phyloP scores from a whole-genome alignment of 2,113 vertebrate species.

The Gallinago undulata region DNA sequence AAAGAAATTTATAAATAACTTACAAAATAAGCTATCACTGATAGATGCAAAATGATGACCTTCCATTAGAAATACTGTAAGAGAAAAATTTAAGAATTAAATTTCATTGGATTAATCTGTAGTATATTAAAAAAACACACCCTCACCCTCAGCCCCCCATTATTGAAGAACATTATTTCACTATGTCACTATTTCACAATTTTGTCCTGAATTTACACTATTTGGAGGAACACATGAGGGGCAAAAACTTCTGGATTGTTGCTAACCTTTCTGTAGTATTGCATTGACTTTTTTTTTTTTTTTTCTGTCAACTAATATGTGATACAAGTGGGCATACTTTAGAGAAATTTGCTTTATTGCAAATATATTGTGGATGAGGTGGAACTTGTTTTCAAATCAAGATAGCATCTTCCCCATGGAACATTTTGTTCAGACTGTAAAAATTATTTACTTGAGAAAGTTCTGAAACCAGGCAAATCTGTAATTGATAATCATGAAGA shows the following conservation, averaged over 20 bases:
- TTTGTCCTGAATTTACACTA: background rate
- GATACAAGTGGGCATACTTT: background rate
- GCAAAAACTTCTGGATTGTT: background rate
- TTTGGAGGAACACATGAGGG: background rate
- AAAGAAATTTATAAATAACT: background rate
- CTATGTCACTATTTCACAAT: background rate
- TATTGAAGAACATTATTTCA: background rate
- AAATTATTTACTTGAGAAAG: background rate
- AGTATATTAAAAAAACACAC: background rate
- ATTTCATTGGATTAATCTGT: background rate
- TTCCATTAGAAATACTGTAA: background rate
- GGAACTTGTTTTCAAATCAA: background rate
- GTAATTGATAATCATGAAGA: background rate
- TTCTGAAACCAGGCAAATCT: background rate
- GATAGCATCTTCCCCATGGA: background rate
- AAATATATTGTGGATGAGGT: background rate
- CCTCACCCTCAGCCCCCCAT: accelerated
- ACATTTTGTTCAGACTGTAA: background rate
- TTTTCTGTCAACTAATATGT: background rate
- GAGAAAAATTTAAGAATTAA: background rate
- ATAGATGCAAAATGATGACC: background rate
- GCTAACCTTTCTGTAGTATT: background rate
- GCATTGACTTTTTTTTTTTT: background rate
- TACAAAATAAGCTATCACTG: background rate
- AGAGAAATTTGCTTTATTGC: background rate